Percentiles rank a stretch among this genome's conserved stretches.
Conservation (phyloP, 2,888 invertebrate genomes). For the Tinea semifulvella region DNA sequence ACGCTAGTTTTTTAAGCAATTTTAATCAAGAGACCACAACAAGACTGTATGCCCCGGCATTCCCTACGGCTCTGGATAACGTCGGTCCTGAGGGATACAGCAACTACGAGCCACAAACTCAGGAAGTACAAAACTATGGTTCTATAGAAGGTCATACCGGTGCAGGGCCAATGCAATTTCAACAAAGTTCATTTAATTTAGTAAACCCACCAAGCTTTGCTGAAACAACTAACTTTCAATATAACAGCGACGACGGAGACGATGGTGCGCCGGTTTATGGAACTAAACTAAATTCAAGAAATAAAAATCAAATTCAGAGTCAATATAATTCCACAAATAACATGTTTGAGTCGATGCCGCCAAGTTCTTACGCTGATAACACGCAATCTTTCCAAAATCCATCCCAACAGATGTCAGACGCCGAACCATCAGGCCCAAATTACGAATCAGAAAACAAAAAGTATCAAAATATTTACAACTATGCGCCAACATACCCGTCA, state of each 20-base stretch:
- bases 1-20: slow-evolving; percentile 36
- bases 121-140: slow-evolving; percentile 30
- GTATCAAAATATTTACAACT: slow-evolving; percentile 29
- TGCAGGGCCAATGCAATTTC: slow-evolving; percentile 36
- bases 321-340: slow-evolving; percentile 35
- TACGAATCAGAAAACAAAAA: slow-evolving; percentile 21
- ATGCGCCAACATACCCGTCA: slow-evolving; percentile 28
- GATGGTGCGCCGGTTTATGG: slow-evolving; percentile 34
- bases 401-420: background rate
- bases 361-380: slow-evolving; percentile 8
- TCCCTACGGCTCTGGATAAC: slow-evolving; percentile 44
- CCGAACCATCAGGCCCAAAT: background rate
- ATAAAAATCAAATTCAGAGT: slow-evolving; percentile 29
- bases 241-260: slow-evolving; percentile 2
- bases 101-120: slow-evolving; percentile 28
- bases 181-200: slow-evolving; percentile 33
- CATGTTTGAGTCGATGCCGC: slow-evolving; percentile 15
- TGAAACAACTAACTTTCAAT: slow-evolving; percentile 16
- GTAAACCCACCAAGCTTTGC: slow-evolving; percentile 33
- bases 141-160: slow-evolving; percentile 26
- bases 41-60: slow-evolving; percentile 48
- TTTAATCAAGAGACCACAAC: slow-evolving; percentile 34
- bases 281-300: slow-evolving; percentile 40
- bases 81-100: slow-evolving; percentile 31
- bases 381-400: background rate